Evolutionary conservation across 2,888 invertebrate species (phyloP).

Genomic region (Hesperia comma): DNA sequence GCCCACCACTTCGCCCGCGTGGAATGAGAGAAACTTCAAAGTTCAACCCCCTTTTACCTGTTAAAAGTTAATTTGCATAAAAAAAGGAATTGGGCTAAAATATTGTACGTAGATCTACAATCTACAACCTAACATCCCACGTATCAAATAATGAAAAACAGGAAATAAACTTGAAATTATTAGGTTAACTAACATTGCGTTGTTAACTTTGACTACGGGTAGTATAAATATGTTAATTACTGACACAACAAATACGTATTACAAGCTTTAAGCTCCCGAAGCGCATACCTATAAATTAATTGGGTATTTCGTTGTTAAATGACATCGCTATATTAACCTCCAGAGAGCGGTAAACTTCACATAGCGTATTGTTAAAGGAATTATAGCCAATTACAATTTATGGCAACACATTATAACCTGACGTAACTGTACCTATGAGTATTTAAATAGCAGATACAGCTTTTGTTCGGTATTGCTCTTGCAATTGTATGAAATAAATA

Average conservation of each 20-base stretch:
- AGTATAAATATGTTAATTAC: conserved; percentile 6
- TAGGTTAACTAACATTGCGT: too few relatives aligned
- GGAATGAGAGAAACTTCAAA: too few relatives aligned
- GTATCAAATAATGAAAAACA: too few relatives aligned
- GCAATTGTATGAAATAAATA: too few relatives aligned
- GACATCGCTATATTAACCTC: conserved; percentile 23
- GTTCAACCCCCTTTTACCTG: too few relatives aligned
- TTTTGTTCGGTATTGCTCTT: too few relatives aligned
- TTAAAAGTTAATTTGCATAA: too few relatives aligned
- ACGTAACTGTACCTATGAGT: not conserved
- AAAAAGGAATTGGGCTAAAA: too few relatives aligned
- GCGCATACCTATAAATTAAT: conserved; percentile 22
- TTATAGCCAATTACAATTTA: conserved; percentile 11
- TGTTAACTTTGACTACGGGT: not conserved
- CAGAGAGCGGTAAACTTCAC: conserved; percentile 17
- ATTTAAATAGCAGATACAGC: not conserved
- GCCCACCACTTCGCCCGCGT: too few relatives aligned
- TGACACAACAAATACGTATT: not conserved
- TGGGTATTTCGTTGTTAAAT: conserved; percentile 17
- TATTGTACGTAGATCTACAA: not conserved
- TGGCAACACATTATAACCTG: conserved; percentile 4
- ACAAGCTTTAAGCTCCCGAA: not conserved
- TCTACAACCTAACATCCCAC: not conserved
- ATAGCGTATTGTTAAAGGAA: conserved; percentile 11
- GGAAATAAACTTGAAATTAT: too few relatives aligned